Base-by-base conservation (phyloP, 53 echinoderm and acorn worm species). In the Holothuria leucospilota region DNA sequence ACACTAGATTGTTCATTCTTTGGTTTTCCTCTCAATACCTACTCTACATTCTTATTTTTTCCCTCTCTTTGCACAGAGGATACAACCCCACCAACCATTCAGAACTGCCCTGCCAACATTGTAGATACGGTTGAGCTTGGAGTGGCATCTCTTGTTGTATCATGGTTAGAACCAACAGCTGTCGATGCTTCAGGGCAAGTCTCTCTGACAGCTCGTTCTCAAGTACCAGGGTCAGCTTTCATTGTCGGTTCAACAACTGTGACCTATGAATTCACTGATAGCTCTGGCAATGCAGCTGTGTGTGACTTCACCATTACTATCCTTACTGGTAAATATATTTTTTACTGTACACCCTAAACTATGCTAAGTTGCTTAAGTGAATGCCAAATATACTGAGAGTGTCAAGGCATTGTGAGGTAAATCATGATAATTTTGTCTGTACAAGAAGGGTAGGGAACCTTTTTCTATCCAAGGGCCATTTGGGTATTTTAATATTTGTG, bases 181-280 rank as follows among this genome's bases (percentile, higher is more conserved):
- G 68, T 68, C 2, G 94, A 94, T 53, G 85, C 75, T 34, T 88
- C 91, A 29, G 88, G 88, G 21, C 41, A 77, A 9, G 86, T 69
- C 20, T 68, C 72, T 20, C 70, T 90, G 7, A 53, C 86, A 20
- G 41, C 67, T 52, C 70, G 85, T 28, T 71, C 28, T 15, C 39
- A 62, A 42, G 49, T 41, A 12, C 86, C 92, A 29, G 89, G 89
- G 58, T 25, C 72, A 8, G 29, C 73, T 18, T 92, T 89, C 66
- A 10, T 1, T 2, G 85, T 85, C 0, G 89, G 92, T 11, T 27
- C 69, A 26, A 62, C 68, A 0, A 79, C 78, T 5, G 89, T 92
- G 26, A 74, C 74, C 14, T 93, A 93, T 63, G 62, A 63, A 38
- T 87, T 90, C 34, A 67, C 46, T 29, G 93, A 93, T 87, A 28